A percentile compares a stretch with the other conserved stretches of the same genome.
Conservation (phyloP, 2,888 invertebrate species). For the Plemyria rubiginata region DNA sequence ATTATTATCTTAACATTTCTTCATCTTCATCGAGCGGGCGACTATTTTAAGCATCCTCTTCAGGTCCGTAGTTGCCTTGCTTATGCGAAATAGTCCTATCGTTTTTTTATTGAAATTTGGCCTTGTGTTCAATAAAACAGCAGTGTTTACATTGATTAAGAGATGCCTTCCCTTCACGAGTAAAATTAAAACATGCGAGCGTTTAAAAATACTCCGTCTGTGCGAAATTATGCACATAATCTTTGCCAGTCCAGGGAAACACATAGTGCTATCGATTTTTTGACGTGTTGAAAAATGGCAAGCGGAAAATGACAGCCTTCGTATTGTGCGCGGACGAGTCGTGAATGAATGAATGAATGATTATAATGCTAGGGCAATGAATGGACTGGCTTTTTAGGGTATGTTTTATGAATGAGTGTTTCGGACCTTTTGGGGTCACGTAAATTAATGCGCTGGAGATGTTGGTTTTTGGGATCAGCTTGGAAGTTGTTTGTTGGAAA, state of each 20-base stretch:
- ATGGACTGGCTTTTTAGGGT: conserved; percentile 34
- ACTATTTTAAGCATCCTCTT: too few relatives aligned
- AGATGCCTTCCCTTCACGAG: neutral
- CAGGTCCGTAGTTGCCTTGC: too few relatives aligned
- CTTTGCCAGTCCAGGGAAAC: conserved; percentile 47
- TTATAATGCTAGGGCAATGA: conserved; percentile 30
- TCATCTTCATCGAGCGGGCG: too few relatives aligned
- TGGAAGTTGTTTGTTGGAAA: conserved; percentile 1
- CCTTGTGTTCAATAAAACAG: too few relatives aligned
- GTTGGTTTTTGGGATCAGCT: conserved; percentile 17
- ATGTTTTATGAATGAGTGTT: conserved; percentile 37
- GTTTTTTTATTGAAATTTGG: too few relatives aligned
- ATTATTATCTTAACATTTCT: too few relatives aligned
- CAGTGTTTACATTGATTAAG: neutral
- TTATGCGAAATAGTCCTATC: too few relatives aligned
- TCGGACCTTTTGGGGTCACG: conserved; percentile 19
- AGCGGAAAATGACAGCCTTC: conserved; percentile 52
- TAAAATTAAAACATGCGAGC: neutral
- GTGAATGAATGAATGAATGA: conserved; percentile 38
- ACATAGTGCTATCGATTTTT: conserved; percentile 55
- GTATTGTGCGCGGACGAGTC: conserved; percentile 45
- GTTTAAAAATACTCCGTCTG: conserved; percentile 19
- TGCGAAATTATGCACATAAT: conserved; percentile 39
- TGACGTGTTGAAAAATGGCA: conserved; percentile 60
- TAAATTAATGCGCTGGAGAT: conserved; percentile 13